Conservation (phyloP, 1,140 invertebrate species). For the Phocides pigmalion region DNA sequence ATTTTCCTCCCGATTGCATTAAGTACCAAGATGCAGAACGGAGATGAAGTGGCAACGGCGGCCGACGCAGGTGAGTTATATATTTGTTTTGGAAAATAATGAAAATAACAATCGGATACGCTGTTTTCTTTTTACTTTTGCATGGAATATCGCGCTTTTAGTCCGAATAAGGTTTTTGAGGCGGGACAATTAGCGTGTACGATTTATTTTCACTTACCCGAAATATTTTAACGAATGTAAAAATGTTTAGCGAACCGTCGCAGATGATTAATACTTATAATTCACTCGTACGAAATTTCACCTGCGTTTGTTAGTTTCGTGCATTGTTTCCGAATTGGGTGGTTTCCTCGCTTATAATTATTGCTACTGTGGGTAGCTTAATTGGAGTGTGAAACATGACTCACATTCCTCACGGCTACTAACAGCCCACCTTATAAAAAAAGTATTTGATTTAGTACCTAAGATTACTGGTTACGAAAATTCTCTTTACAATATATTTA, state of each 20-base stretch:
- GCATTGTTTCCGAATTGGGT: conserved; percentile 69
- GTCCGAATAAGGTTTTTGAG: not conserved
- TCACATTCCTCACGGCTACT: conserved; percentile 58
- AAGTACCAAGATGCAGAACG: conserved; percentile 74
- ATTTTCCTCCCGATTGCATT: conserved; percentile 60
- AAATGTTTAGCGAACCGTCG: conserved; percentile 8
- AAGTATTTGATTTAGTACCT: conserved; percentile 56
- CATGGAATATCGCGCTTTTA: conserved; percentile 26
- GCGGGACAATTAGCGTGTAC: not conserved
- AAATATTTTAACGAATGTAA: conserved; percentile 21
- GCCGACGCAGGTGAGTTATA: conserved; percentile 67
- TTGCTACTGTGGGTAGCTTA: conserved; percentile 74
- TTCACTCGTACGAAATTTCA: conserved; percentile 59
- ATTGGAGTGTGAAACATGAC: conserved; percentile 81
- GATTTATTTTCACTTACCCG: conserved; percentile 26
- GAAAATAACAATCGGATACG: conserved; percentile 48
- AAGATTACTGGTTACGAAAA: conserved; percentile 34
- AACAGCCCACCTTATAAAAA: conserved; percentile 70
- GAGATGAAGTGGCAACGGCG: conserved; percentile 63
- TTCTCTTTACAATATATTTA: not conserved
- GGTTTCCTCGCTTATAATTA: conserved; percentile 70
- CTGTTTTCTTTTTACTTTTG: conserved; percentile 37
- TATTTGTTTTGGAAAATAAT: conserved; percentile 64
- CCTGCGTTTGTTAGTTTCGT: conserved; percentile 70
- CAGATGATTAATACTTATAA: conserved; percentile 33